Evolutionary conservation across 1,140 invertebrate genomes (phyloP).

Genomic region (Frieseomelitta varia): DNA sequence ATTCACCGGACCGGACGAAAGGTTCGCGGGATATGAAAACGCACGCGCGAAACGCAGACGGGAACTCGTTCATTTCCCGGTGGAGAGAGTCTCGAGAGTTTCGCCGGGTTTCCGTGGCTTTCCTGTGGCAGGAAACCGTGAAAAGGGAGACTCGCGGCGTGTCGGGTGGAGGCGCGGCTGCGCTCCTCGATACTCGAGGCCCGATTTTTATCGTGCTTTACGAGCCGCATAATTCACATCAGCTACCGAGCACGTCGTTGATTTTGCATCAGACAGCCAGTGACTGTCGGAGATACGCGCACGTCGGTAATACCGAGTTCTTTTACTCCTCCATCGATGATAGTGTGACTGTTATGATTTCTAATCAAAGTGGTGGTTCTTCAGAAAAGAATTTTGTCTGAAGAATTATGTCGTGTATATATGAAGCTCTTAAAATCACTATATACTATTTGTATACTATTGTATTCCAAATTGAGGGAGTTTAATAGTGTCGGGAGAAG

Average conservation of each 20-base stretch:
- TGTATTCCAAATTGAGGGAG: background rate
- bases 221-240: slow-evolving; percentile 52
- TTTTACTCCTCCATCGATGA: background rate
- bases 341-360: background rate
- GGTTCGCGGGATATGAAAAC: slow-evolving; percentile 56
- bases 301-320: background rate
- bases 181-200: slow-evolving; percentile 13
- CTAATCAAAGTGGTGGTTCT: background rate
- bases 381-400: background rate
- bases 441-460: background rate
- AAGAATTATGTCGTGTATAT: background rate
- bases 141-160: background rate
- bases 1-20: slow-evolving; percentile 55
- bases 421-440: background rate
- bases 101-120: background rate
- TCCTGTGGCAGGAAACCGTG: background rate
- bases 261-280: slow-evolving; percentile 46
- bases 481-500: background rate
- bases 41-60: slow-evolving; percentile 61
- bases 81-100: background rate
- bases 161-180: slow-evolving; percentile 25
- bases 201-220: slow-evolving; percentile 51
- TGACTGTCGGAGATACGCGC: slow-evolving; percentile 16
- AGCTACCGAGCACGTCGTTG: slow-evolving; percentile 27
- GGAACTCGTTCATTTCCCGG: slow-evolving; percentile 17